These are phyloP conservation scores for Falco rusticolus DNA, from an alignment of 2,797 vertebrate genomes.

Conservation along the genomic window DNA sequence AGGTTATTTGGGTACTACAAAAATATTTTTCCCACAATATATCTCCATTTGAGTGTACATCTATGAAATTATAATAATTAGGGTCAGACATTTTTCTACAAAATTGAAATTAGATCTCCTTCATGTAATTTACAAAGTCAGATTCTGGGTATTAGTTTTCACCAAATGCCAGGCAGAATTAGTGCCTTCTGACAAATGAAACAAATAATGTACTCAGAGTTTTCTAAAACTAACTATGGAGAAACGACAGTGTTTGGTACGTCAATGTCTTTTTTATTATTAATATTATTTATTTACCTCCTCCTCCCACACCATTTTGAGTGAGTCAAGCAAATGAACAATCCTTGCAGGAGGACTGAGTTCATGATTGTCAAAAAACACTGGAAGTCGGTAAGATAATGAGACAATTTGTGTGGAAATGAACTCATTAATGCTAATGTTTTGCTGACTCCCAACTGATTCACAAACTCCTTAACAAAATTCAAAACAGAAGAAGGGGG, in stretches of 20 bases:
- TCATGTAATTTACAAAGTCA: constrained; percentile 6
- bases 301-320: constrained; percentile 32
- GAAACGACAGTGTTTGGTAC: not conserved
- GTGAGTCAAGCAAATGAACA: constrained; percentile 54
- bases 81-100: constrained; percentile 1
- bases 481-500: constrained; percentile 51
- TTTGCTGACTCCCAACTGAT: constrained; percentile 78
- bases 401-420: constrained; percentile 77
- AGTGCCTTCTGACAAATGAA: not conserved
- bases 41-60: not conserved
- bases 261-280: not conserved
- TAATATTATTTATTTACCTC: not conserved
- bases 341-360: constrained; percentile 54
- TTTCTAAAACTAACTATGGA: not conserved
- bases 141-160: not conserved
- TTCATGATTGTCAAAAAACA: constrained; percentile 64
- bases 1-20: not conserved
- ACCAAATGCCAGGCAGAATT: not conserved
- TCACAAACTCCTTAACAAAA: constrained; percentile 66
- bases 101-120: constrained; percentile 6
- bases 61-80: constrained; percentile 10
- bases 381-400: constrained; percentile 73
- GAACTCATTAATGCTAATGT: constrained; percentile 78
- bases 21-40: not conserved
- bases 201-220: not conserved